phyloP scores from a whole-genome alignment of 2,888 invertebrate species.

The Suillia variegata region DNA sequence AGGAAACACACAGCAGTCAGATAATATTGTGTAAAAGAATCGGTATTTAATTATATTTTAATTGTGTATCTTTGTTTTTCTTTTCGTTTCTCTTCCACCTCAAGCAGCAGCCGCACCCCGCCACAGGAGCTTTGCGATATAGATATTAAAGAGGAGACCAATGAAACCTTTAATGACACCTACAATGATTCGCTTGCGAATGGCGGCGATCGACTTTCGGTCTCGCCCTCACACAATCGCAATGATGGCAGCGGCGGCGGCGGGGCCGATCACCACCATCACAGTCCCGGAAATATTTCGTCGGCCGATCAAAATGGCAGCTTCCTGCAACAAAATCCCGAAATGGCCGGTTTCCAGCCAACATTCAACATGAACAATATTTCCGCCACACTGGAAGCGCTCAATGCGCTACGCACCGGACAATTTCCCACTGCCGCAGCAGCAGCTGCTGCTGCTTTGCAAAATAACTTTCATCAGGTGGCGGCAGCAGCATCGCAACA shows the following conservation, averaged over 20 bases:
- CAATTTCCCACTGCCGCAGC: conserved; percentile 56
- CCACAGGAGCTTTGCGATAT: conserved; percentile 59
- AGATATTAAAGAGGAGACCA: conserved; percentile 57
- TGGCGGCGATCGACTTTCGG: conserved; percentile 46
- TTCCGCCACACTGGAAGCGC: conserved; percentile 59
- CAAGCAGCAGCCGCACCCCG: conserved; percentile 57
- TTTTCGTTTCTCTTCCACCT: not conserved
- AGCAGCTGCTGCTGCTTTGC: conserved; percentile 53
- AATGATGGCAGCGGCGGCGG: conserved; percentile 36
- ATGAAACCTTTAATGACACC: conserved; percentile 52
- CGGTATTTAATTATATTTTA: not conserved
- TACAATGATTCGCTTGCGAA: conserved; percentile 44
- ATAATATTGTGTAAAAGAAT: not conserved
- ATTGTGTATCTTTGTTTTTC: not conserved
- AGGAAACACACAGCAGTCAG: not conserved
- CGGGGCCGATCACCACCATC: conserved; percentile 38
- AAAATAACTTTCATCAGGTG: conserved; percentile 47
- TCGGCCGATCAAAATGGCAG: conserved; percentile 27
- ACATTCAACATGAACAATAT: conserved; percentile 60
- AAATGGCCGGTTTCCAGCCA: conserved; percentile 51
- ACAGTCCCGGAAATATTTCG: conserved; percentile 32
- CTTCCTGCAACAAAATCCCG: conserved; percentile 41
- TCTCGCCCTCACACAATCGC: conserved; percentile 46
- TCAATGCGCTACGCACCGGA: conserved; percentile 56
- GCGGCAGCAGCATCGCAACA: conserved; percentile 44